phyloP scores from a whole-genome alignment of 2,113 vertebrate species.

The Hucho hucho region DNA sequence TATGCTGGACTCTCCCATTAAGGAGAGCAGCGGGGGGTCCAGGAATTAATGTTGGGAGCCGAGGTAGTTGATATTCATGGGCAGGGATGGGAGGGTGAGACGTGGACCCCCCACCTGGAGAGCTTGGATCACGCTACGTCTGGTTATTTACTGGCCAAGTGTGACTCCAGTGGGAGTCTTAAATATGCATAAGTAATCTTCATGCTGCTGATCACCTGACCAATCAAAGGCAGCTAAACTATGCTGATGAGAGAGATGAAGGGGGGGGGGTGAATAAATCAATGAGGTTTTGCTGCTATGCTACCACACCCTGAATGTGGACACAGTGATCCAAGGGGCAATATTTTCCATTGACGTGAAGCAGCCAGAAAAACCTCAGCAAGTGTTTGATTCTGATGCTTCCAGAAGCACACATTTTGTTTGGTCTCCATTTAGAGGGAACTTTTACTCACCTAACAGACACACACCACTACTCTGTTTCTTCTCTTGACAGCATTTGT shows the following conservation, averaged over 20 bases:
- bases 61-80: conserved; percentile 39
- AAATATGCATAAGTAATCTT: background rate
- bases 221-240: conserved; percentile 4
- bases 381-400: background rate
- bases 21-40: conserved; percentile 29
- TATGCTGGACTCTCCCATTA: conserved; percentile 19
- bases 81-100: conserved; percentile 20
- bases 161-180: background rate
- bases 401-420: background rate
- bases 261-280: too few species aligned
- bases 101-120: conserved; percentile 18
- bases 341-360: too few species aligned
- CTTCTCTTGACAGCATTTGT: conserved; percentile 45
- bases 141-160: conserved; percentile 29
- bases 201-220: background rate
- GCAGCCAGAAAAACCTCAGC: too few species aligned
- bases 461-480: background rate
- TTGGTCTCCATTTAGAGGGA: too few species aligned
- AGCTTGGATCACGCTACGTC: conserved; percentile 30
- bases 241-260: too few species aligned
- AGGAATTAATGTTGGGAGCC: conserved; percentile 47
- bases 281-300: too few species aligned
- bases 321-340: too few species aligned
- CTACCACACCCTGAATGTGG: too few species aligned
- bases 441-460: background rate